phyloP scores from a whole-genome alignment of 92 coral and sea anemone genomes.

The Porites lobata region DNA sequence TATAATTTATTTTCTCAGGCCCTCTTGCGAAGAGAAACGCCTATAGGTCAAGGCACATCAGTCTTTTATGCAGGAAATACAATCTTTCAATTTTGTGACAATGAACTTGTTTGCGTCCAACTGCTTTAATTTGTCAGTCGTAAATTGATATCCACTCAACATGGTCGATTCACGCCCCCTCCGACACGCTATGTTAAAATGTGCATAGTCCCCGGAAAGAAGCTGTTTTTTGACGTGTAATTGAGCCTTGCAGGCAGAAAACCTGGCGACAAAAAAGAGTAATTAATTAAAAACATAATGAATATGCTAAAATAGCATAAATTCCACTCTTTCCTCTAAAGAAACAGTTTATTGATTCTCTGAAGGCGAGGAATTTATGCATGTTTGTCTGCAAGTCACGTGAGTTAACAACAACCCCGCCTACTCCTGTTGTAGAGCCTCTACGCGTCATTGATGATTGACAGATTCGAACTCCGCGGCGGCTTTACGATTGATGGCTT shows the following conservation, averaged over 20 bases:
- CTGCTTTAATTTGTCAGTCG: conserved; percentile 43
- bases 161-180: conserved; percentile 28
- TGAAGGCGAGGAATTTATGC: conserved; percentile 11
- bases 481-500: not conserved
- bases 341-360: conserved; percentile 2
- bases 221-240: not conserved
- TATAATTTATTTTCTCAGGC: not conserved
- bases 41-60: not conserved
- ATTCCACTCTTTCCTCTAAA: conserved; percentile 34
- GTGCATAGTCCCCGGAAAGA: conserved; percentile 31
- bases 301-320: not conserved
- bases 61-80: conserved; percentile 12
- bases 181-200: conserved; percentile 10
- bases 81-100: conserved; percentile 44
- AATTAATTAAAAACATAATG: not conserved
- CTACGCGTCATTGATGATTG: conserved; percentile 51
- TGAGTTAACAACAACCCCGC: conserved; percentile 32
- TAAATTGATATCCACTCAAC: conserved; percentile 46
- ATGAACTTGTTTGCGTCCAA: conserved; percentile 45
- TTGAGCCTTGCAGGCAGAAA: not conserved
- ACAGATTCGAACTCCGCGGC: conserved; percentile 42
- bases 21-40: not conserved
- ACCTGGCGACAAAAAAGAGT: not conserved
- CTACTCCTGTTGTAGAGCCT: conserved; percentile 34
- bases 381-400: conserved; percentile 41